Base-by-base conservation (phyloP, 2,888 invertebrate species). In the Plusia festucae region DNA sequence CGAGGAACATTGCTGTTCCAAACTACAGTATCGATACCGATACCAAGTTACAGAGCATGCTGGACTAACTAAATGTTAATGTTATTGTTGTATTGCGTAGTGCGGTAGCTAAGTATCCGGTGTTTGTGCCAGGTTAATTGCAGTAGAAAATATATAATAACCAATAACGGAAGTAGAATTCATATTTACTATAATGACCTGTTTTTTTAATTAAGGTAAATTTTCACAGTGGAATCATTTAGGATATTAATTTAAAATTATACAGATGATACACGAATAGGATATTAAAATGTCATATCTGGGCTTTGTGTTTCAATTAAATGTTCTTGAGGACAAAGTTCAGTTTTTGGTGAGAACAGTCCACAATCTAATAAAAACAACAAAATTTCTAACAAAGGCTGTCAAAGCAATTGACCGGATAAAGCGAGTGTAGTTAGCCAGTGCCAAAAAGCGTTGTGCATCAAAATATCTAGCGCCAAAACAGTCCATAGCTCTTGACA, bases 381-480 rank as follows among this genome's bases (percentile, higher is more conserved):
- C 40, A 72, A 73, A 68, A 85, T 74, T 86, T 75, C 70, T 73
- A 67, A 80, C 84, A 84, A 86, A 89, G 82, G 83, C 83, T 84
- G 75, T 79, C 84, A 88, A 85, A 88, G 88, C 86, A 85, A 88
- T 89, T 86, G 86, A 81, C 81, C 83, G 87, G 86, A 87, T 87
- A 87, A 87, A 86, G 84, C 82, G 84, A 87, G 83, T 84, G 84
- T 78, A 72, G 76, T 70, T 69, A 72, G 54, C 53, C 54, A 63
- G 68, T 66, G 77, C 72, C 80, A 73, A 79, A 85, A 85, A 85
- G 78, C 76, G 75, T 77, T 83, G 82, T 83, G 86, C 83, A 85
- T 85, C 86, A 85, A 88, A 90, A 90, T 88, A 88, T 88, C 83
- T 84, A 77, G 82, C 84, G 86, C 88, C 88, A 90, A 90, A 92